phyloP scores from a whole-genome alignment of 2,113 vertebrate genomes.

The Carollia perspicillata region DNA sequence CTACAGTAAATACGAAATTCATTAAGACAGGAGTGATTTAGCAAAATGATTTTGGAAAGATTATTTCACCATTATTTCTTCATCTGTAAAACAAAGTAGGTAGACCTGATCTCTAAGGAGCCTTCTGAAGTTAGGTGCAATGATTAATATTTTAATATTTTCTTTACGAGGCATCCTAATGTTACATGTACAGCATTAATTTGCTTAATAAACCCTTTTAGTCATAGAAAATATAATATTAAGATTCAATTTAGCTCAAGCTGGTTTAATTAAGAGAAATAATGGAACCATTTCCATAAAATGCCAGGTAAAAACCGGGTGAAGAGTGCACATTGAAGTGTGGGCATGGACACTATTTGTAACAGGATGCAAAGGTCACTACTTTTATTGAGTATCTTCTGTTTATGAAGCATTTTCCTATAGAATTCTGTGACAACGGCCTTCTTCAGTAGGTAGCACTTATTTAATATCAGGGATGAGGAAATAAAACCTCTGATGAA shows the following conservation, averaged over 20 bases:
- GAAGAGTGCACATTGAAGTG: not conserved
- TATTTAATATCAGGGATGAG: not conserved
- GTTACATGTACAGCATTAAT: not conserved
- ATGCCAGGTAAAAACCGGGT: not conserved
- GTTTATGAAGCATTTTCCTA: not conserved
- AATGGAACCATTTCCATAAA: not conserved
- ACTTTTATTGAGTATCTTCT: not conserved
- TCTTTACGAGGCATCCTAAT: not conserved
- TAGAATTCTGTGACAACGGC: not conserved
- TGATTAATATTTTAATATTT: conserved; percentile 40
- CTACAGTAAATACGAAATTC: not conserved
- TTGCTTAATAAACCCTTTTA: not conserved
- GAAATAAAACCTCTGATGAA: not conserved
- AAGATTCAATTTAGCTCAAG: not conserved
- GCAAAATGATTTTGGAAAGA: not conserved
- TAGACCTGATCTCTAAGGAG: not conserved
- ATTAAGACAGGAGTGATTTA: not conserved
- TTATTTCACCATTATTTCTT: not conserved
- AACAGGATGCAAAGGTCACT: not conserved
- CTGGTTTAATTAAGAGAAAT: not conserved
- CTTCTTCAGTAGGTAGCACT: not conserved
- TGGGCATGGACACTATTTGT: not conserved
- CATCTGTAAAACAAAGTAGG: not conserved
- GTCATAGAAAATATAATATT: not conserved
- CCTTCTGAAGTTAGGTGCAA: not conserved